phyloP scores from a whole-genome alignment of 2,888 invertebrate genomes.

The Miltochrista miniata region DNA sequence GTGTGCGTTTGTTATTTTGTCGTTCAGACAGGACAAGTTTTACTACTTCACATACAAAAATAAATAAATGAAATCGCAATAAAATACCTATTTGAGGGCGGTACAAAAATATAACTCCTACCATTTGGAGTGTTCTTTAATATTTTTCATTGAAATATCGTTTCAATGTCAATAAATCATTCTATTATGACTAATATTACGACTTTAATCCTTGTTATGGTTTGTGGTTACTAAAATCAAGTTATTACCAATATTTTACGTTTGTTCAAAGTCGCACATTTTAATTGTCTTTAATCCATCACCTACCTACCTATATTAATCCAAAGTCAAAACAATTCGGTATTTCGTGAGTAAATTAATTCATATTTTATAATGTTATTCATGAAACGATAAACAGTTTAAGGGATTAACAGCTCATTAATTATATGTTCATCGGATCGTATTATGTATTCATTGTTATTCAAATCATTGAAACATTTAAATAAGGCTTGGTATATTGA shows the following conservation, averaged over 20 bases:
- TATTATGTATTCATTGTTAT: slow-evolving; percentile 68
- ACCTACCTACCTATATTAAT: slow-evolving; percentile 7
- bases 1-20: too few relatives aligned
- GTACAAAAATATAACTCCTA: too few relatives aligned
- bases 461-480: slow-evolving; percentile 50
- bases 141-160: too few relatives aligned
- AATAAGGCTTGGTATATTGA: slow-evolving; percentile 58
- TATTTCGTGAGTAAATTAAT: slow-evolving; percentile 4
- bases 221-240: background rate
- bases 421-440: slow-evolving; percentile 49
- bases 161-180: slow-evolving; percentile 2
- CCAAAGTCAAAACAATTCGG: slow-evolving; percentile 1
- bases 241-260: slow-evolving; percentile 4
- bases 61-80: too few relatives aligned
- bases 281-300: slow-evolving; percentile 11
- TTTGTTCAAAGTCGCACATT: slow-evolving; percentile 2
- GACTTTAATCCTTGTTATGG: background rate
- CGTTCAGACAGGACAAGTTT: too few relatives aligned
- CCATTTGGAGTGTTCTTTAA: too few relatives aligned
- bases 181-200: background rate
- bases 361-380: slow-evolving; percentile 45
- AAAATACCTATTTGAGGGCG: too few relatives aligned
- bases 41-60: too few relatives aligned
- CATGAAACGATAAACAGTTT: slow-evolving; percentile 50
- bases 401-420: slow-evolving; percentile 52